These are phyloP conservation scores for Ornithorhynchus anatinus DNA, from an alignment of 2,113 vertebrate species.

Conservation along the genomic window DNA sequence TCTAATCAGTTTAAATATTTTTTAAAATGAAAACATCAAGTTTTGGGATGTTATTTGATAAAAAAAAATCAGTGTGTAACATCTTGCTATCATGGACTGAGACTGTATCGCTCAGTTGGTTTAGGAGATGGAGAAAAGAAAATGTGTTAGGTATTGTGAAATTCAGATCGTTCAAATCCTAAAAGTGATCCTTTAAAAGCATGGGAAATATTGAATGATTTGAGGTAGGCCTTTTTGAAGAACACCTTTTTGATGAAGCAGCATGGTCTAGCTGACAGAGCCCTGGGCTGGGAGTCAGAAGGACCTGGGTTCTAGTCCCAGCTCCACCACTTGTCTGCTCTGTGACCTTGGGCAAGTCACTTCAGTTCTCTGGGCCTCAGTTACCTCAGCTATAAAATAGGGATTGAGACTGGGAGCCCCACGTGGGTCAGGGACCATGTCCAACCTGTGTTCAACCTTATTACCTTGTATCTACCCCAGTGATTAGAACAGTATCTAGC, in stretches of 20 bases:
- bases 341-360: no score
- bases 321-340: no score
- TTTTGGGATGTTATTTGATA: constrained; percentile 32
- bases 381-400: no score
- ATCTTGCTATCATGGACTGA: neutral
- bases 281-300: neutral
- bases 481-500: no score
- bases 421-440: no score
- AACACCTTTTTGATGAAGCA: neutral
- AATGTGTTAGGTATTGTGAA: neutral
- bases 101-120: neutral
- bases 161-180: neutral
- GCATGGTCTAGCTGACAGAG: neutral
- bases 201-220: neutral
- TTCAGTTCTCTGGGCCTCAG: no score
- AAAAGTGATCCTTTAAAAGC: neutral
- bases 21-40: neutral
- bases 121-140: neutral
- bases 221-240: neutral
- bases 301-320: rapidly evolving
- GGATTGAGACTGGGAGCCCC: no score
- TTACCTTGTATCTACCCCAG: no score
- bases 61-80: neutral
- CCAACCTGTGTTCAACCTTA: no score
- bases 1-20: constrained; percentile 61